Evolutionary conservation across 2,888 invertebrate species (phyloP), one percentile per base, ranked within the genome.

Genomic region (Drosophila leonis): DNA sequence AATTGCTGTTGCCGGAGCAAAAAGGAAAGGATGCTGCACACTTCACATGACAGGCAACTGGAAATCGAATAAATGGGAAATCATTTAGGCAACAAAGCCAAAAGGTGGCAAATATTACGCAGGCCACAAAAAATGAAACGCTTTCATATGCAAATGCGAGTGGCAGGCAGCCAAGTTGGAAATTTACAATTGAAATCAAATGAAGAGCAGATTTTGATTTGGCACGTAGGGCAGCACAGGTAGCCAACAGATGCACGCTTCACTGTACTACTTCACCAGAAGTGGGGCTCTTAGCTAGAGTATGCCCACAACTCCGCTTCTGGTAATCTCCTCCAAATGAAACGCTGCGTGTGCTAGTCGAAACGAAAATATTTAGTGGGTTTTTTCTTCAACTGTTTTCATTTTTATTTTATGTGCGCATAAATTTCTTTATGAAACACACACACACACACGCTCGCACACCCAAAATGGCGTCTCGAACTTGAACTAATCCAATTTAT

Each of bases 401-500:
- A 31, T 59, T 57, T 60, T n/a, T 55, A 62, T 78, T 79, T 76
- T 77, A 72, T 75, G 74, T 57, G 59, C 67, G 71, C 78, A 81
- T 78, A 76, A 83, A 76, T 75, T 73, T 80, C 49, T 42, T 15
- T 39, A n/a, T 44, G 54, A 56, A 33, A 31, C 46, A 46, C 63
- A 64, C 41, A 49, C 46, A 63, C 52, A 9, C 52, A 15, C 15
- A 8, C 33, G 0, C 56, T 46, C 52, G 59, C 72, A 69, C 46
- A 55, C 48, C 57, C 83, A 91, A 91, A 91, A 91, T 91, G 91
- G 92, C 91, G 92, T 82, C 87, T 56, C 42, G 42, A 80, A 90
- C 91, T 91, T 85, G 91, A 92, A 91, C 92, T 92, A 91, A 91
- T 91, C 91, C 91, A 91, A 91, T 91, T 91, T 91, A 92, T 92